Percentiles rank a stretch among this genome's conserved stretches.
phyloP scores from a whole-genome alignment of 53 echinoderm and acorn worm species.

The Patiria pectinifera region DNA sequence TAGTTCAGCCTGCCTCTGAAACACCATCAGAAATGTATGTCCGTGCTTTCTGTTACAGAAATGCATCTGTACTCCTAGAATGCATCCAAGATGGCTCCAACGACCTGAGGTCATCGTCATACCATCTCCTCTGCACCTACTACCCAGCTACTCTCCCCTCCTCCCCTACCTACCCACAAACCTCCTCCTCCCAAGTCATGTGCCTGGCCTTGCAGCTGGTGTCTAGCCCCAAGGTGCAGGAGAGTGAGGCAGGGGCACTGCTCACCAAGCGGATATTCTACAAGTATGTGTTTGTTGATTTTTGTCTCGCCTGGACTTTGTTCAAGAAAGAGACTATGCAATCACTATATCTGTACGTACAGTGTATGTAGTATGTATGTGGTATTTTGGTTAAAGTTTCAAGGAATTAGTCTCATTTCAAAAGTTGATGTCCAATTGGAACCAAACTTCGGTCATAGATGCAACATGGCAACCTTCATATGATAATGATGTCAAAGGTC shows the following conservation, averaged over 20 bases:
- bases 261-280: constrained; percentile 85
- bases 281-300: constrained; percentile 85
- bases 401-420: too few relatives aligned
- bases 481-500: too few relatives aligned
- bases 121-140: constrained; percentile 69
- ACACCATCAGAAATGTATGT: background rate
- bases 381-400: too few relatives aligned
- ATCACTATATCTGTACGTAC: too few relatives aligned
- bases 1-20: too few relatives aligned
- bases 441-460: too few relatives aligned
- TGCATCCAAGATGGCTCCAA: constrained; percentile 88
- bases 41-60: constrained; percentile 42
- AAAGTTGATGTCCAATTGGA: too few relatives aligned
- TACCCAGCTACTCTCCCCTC: constrained; percentile 85
- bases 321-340: too few relatives aligned
- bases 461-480: too few relatives aligned
- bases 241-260: constrained; percentile 90
- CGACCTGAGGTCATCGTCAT: constrained; percentile 82
- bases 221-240: constrained; percentile 85
- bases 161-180: constrained; percentile 67
- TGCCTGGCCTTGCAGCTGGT: constrained; percentile 83
- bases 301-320: too few relatives aligned
- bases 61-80: constrained; percentile 79
- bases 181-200: constrained; percentile 74
- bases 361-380: too few relatives aligned